Evolutionary conservation across 2,113 vertebrate species (phyloP), one percentile per base, ranked within the genome.

Genomic region (Lepisosteus osseus): DNA sequence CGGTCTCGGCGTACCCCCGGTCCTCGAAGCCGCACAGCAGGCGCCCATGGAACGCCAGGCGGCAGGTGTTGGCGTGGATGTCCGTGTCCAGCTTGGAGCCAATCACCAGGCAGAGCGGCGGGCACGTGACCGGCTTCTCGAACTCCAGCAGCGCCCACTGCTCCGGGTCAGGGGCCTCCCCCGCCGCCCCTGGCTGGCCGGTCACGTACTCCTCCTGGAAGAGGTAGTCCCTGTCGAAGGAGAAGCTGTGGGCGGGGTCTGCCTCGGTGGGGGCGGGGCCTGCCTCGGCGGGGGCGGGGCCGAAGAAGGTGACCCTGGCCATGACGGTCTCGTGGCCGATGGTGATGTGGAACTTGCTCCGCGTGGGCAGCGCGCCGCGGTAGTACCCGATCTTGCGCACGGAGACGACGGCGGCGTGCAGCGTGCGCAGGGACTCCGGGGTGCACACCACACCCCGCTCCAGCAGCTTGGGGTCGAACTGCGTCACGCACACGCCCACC

Each of bases 121-220:
- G 96, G 76, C 97, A 99, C 2, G 97, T 96, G 75, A 99, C 94
- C 0, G 95, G 94, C 72, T 94, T 95, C 85, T 99, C 97, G 74
- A 99, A 98, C 84, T 99, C 97, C 15, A 99, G 77, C 17, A 99
- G 88, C 40, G 95, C 97, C 97, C 97, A 99, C 62, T 98, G 96
- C 11, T 95, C 91, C n/a, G 77, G 88, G 72, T 84, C 86, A 5
- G 71, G 12, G 72, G 42, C 83, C 70, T 70, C 78, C 12, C 62
- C 80, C 1, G 66, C 77, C 2, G 81, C 66, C 55, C 75, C 85
- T 2, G 69, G 76, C 61, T 91, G 93, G 11, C 86, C 84, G 1
- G 73, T 86, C 40, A 93, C 72, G 76, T 95, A 97, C 15, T 93
- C 87, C 45, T 99, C 96, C 87, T 98, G 95, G 85, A 95, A 94